phyloP scores from a whole-genome alignment of 2,797 vertebrate genomes.

The Clarias platycephalus region DNA sequence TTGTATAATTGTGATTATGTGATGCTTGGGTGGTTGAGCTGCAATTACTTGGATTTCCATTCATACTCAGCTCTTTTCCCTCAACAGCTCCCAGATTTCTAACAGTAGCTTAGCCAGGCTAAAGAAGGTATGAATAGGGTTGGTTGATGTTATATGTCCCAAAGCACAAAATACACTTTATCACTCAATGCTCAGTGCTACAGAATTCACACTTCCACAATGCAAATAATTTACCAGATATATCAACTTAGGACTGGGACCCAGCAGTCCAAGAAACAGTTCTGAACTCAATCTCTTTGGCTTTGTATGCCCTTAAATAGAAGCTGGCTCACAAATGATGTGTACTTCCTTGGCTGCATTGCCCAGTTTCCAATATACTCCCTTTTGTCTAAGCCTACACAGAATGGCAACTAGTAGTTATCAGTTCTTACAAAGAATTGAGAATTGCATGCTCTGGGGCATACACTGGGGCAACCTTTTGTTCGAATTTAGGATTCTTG shows the following conservation, averaged over 20 bases:
- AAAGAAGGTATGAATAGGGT: background rate
- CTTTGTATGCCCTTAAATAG: background rate
- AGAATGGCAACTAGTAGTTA: background rate
- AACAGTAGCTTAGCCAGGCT: background rate
- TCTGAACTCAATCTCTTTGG: background rate
- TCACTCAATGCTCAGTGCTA: no score
- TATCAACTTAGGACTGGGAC: background rate
- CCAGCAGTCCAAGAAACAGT: background rate
- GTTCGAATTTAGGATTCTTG: background rate
- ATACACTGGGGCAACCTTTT: background rate
- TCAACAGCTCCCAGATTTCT: background rate
- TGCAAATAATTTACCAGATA: background rate
- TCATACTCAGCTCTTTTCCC: background rate
- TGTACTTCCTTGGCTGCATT: background rate
- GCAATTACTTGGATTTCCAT: background rate
- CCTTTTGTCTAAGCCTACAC: background rate
- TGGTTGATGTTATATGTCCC: background rate
- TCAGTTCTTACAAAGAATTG: background rate
- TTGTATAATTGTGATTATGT: background rate
- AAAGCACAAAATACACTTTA: background rate
- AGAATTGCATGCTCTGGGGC: background rate
- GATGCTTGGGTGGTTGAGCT: background rate
- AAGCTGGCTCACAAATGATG: background rate
- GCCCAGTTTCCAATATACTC: background rate
- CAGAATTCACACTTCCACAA: background rate